Conservation (phyloP, 1,140 invertebrate species). For the Drosophila sulfurigaster region DNA sequence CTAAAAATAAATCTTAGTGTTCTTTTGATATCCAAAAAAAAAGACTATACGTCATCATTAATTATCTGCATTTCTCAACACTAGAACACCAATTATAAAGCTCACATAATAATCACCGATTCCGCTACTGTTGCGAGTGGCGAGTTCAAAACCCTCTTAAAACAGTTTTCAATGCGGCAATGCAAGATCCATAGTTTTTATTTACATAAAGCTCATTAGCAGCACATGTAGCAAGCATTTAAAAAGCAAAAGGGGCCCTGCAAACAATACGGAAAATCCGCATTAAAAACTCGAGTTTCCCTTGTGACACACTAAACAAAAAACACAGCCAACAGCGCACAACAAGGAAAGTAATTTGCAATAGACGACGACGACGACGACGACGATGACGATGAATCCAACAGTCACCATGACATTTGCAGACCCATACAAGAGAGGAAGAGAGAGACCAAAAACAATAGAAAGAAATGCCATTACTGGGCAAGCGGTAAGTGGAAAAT, state of each 20-base stretch:
- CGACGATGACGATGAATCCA: conserved; percentile 22
- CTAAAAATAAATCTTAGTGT: no score
- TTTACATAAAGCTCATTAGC: conserved; percentile 66
- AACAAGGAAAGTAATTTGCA: conserved; percentile 79
- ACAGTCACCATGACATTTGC: conserved; percentile 73
- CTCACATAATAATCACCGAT: conserved; percentile 9
- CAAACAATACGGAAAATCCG: conserved; percentile 64
- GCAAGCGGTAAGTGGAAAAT: conserved; percentile 21
- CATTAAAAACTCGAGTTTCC: conserved; percentile 78
- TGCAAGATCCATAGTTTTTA: conserved; percentile 27
- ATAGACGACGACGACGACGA: conserved; percentile 6
- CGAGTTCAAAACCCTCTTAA: conserved; percentile 46
- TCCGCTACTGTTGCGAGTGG: not conserved
- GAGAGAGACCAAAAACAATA: conserved; percentile 47
- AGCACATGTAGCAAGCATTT: conserved; percentile 25
- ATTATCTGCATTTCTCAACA: conserved; percentile 1
- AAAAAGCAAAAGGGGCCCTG: conserved; percentile 45
- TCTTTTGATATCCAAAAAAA: not conserved
- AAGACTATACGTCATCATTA: not conserved
- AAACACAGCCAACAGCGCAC: conserved; percentile 13
- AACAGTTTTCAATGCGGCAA: conserved; percentile 52
- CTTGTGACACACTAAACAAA: conserved; percentile 67
- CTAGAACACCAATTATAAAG: not conserved
- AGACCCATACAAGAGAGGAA: conserved; percentile 38
- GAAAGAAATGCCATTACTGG: conserved; percentile 77